Evolutionary conservation across 2,797 vertebrate genomes (phyloP).

Genomic region (Sylvilagus floridanus): DNA sequence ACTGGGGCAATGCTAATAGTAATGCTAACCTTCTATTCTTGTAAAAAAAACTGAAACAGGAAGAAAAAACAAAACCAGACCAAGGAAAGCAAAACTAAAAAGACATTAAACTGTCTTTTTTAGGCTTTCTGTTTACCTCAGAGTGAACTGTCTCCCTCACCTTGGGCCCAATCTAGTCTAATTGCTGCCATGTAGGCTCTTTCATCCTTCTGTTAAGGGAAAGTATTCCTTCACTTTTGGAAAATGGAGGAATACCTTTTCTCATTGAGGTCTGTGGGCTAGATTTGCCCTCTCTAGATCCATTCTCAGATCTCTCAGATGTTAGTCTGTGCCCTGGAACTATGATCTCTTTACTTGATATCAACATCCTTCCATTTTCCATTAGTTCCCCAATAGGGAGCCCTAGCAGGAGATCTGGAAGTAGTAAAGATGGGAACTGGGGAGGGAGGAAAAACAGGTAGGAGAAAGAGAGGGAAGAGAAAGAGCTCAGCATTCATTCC

Average conservation of each 20-base stretch:
- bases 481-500: not conserved
- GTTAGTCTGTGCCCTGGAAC: not conserved
- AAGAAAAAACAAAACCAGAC: constrained; percentile 11
- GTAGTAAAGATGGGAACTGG: not conserved
- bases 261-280: not conserved
- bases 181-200: not conserved
- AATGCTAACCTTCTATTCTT: constrained; percentile 81
- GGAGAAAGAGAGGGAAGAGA: not conserved
- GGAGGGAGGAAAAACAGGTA: accelerated
- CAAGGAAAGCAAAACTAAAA: constrained; percentile 22
- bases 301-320: not conserved
- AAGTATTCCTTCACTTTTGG: not conserved
- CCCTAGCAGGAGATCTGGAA: not conserved
- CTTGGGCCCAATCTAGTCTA: not conserved
- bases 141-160: constrained; percentile 2
- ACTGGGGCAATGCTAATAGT: constrained; percentile 74
- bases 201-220: not conserved
- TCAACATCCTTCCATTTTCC: not conserved
- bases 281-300: not conserved
- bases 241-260: not conserved
- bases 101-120: constrained; percentile 5
- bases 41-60: constrained; percentile 34
- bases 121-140: not conserved
- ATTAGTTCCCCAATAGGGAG: not conserved
- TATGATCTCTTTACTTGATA: not conserved